phyloP scores from a whole-genome alignment of 2,888 invertebrate species.

The Mesochorus sp. region DNA sequence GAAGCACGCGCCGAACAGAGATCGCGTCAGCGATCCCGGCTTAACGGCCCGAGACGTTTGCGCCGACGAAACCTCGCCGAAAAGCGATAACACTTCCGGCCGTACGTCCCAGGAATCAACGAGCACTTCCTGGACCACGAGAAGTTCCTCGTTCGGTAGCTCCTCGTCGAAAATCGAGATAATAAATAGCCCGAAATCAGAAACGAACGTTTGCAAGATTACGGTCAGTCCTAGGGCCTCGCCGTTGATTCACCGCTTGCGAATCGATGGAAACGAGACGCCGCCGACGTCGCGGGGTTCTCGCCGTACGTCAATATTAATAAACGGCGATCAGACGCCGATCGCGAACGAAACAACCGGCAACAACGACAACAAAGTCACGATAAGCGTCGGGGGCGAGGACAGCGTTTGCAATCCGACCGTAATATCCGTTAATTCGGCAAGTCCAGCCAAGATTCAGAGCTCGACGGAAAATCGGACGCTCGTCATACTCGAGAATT shows the following conservation, averaged over 20 bases:
- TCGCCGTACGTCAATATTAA: slow-evolving; percentile 86
- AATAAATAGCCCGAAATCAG: slow-evolving; percentile 47
- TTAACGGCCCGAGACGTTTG: slow-evolving; percentile 21
- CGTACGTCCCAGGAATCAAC: slow-evolving; percentile 34
- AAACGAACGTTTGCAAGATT: slow-evolving; percentile 78
- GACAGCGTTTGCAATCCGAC: slow-evolving; percentile 78
- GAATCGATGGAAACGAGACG: slow-evolving; percentile 70
- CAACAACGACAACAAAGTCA: slow-evolving; percentile 80
- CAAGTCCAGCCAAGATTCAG: slow-evolving; percentile 69
- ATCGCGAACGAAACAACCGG: slow-evolving; percentile 54
- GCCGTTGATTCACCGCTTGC: slow-evolving; percentile 79
- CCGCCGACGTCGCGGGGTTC: slow-evolving; percentile 83
- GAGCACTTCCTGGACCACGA: slow-evolving; percentile 36
- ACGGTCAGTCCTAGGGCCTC: slow-evolving; percentile 76
- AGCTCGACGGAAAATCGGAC: slow-evolving; percentile 76
- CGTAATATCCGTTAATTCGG: slow-evolving; percentile 78
- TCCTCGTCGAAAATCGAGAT: slow-evolving; percentile 73
- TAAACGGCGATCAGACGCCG: slow-evolving; percentile 72
- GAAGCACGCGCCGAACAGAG: slow-evolving; percentile 66
- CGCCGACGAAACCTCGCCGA: not conserved
- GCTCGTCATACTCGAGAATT: slow-evolving; percentile 80
- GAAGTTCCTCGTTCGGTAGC: slow-evolving; percentile 35
- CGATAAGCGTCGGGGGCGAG: slow-evolving; percentile 82
- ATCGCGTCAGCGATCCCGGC: slow-evolving; percentile 65
- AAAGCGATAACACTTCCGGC: not conserved